A percentile compares a stretch with the other conserved stretches of the same genome.
phyloP scores from a whole-genome alignment of 2,888 invertebrate genomes.

The Salpingus planirostris region DNA sequence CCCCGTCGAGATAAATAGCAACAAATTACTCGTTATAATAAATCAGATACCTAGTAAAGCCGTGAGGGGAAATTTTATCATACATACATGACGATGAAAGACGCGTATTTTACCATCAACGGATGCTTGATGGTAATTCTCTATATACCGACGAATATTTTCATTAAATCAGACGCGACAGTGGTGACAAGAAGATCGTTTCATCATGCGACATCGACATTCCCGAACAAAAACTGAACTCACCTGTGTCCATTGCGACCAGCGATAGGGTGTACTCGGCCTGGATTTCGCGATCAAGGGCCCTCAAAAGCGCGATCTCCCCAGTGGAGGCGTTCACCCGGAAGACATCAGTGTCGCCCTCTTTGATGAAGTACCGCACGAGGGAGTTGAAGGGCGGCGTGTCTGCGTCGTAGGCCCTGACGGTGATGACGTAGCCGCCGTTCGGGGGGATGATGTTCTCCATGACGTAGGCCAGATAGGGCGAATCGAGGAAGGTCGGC shows the following conservation, averaged over 20 bases:
- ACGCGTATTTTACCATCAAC: too few relatives aligned
- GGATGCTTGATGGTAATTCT: too few relatives aligned
- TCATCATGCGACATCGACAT: slow-evolving; percentile 15
- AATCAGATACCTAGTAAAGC: too few relatives aligned
- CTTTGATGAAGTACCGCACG: slow-evolving; percentile 87
- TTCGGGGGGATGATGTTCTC: slow-evolving; percentile 81
- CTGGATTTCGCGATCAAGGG: slow-evolving; percentile 77
- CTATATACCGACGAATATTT: slow-evolving; percentile 13
- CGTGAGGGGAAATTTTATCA: too few relatives aligned
- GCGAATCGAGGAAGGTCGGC: slow-evolving; percentile 89
- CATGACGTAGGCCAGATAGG: slow-evolving; percentile 87
- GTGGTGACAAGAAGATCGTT: slow-evolving; percentile 18
- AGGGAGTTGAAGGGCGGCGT: slow-evolving; percentile 83
- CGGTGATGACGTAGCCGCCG: slow-evolving; percentile 70
- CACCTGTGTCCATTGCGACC: slow-evolving; percentile 92
- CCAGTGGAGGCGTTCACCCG: slow-evolving; percentile 87
- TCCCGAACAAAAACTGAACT: too few relatives aligned
- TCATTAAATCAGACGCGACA: slow-evolving; percentile 15
- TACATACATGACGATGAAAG: too few relatives aligned
- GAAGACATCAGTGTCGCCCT: slow-evolving; percentile 86
- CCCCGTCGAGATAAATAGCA: slow-evolving; percentile 25
- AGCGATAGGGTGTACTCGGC: slow-evolving; percentile 77
- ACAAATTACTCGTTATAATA: too few relatives aligned
- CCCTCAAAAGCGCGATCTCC: slow-evolving; percentile 74
- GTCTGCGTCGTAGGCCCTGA: slow-evolving; percentile 85